Conservation (phyloP, 2,888 invertebrate genomes). For the Andrena haemorrhoa region DNA sequence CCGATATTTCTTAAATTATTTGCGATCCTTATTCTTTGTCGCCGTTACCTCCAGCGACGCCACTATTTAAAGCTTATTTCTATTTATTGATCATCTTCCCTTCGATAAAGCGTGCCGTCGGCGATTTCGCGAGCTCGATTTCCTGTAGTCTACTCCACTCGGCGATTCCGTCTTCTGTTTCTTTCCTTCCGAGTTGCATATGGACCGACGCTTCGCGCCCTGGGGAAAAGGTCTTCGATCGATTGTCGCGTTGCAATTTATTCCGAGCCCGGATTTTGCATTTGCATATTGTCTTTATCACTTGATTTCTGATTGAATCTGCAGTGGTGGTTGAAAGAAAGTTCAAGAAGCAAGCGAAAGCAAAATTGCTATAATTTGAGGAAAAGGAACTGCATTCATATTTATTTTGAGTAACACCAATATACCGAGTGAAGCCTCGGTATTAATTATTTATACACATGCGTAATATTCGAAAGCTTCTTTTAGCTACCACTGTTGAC, state of each 20-base stretch:
- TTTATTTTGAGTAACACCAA: no score
- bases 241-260: background rate
- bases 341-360: no score
- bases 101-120: slow-evolving; percentile 10
- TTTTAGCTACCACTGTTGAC: no score
- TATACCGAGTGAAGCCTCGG: no score
- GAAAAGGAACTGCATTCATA: no score
- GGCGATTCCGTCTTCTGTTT: slow-evolving; percentile 18
- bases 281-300: no score
- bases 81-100: slow-evolving; percentile 42
- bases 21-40: slow-evolving; percentile 19
- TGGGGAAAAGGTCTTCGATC: background rate
- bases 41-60: background rate
- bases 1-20: slow-evolving; percentile 43
- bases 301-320: no score
- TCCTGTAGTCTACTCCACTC: slow-evolving; percentile 1
- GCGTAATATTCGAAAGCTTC: no score
- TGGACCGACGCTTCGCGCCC: background rate
- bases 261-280: background rate
- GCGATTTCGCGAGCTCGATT: slow-evolving; percentile 14
- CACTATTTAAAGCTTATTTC: slow-evolving; percentile 4
- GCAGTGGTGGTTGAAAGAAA: no score
- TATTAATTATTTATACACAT: no score
- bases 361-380: no score
- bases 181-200: background rate